phyloP scores from a whole-genome alignment of 2,888 invertebrate species.

The Fragum sueziense region DNA sequence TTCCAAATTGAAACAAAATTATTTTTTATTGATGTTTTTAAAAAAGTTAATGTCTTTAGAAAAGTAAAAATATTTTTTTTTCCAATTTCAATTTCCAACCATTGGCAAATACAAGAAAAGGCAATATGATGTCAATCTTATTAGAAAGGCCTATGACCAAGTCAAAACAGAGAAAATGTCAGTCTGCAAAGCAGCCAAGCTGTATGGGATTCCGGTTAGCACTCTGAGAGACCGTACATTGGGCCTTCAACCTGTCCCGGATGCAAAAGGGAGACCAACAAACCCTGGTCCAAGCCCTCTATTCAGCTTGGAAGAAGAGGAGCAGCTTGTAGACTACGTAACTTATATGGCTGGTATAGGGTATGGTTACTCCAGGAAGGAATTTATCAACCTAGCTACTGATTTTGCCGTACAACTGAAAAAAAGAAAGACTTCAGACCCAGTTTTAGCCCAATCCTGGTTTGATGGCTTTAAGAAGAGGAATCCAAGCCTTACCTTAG shows the following conservation, averaged over 20 bases:
- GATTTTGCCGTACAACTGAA: slow-evolving; percentile 39
- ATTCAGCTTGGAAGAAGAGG: slow-evolving; percentile 25
- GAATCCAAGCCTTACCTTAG: slow-evolving; percentile 8
- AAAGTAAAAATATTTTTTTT: no score
- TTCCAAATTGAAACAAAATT: no score
- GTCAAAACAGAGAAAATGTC: slow-evolving; percentile 33
- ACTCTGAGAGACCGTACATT: slow-evolving; percentile 48
- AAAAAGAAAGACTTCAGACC: background rate
- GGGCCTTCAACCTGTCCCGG: slow-evolving; percentile 38
- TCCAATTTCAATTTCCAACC: slow-evolving; percentile 25
- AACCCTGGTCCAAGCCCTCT: background rate
- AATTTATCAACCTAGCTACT: slow-evolving; percentile 28
- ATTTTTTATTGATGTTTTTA: background rate
- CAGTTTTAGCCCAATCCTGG: slow-evolving; percentile 21
- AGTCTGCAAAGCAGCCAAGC: slow-evolving; percentile 40
- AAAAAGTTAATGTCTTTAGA: background rate
- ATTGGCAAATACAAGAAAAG: slow-evolving; percentile 36
- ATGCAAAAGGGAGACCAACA: no score
- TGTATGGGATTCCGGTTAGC: slow-evolving; percentile 47
- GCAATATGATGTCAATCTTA: slow-evolving; percentile 30
- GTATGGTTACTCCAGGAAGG: slow-evolving; percentile 41
- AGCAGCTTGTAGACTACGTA: slow-evolving; percentile 24
- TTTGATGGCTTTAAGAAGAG: slow-evolving; percentile 27
- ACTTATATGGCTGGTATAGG: slow-evolving; percentile 33
- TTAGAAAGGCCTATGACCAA: slow-evolving; percentile 33